These are phyloP conservation scores for Monoplex corrugatus DNA, from an alignment of 2,888 invertebrate genomes.

Conservation along the genomic window DNA sequence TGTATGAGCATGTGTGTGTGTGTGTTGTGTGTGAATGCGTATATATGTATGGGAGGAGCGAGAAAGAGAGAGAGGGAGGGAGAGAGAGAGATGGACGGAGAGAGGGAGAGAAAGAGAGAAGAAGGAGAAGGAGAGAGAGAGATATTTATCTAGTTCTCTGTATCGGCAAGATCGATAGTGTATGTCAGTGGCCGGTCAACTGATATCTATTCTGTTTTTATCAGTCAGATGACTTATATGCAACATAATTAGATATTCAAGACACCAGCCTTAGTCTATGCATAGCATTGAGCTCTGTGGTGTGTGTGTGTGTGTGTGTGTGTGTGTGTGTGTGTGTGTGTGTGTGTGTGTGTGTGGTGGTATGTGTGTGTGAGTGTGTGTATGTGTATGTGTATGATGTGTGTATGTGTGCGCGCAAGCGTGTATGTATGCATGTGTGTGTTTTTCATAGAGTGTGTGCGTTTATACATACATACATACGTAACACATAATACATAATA, in stretches of 20 bases:
- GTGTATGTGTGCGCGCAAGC: neutral
- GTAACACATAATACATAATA: no score
- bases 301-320: constrained; percentile 7
- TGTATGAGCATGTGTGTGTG: neutral
- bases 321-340: neutral
- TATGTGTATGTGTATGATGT: neutral
- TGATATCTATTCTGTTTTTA: no score
- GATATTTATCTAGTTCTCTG: no score
- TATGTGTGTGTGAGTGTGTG: neutral
- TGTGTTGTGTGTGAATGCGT: neutral
- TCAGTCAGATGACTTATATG: no score
- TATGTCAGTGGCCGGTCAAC: no score
- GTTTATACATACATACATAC: no score
- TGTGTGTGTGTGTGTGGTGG: neutral
- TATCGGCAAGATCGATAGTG: no score
- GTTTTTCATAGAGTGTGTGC: no score
- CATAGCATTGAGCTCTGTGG: no score
- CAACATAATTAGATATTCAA: no score
- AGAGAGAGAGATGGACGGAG: neutral
- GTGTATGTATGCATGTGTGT: neutral
- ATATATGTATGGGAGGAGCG: neutral
- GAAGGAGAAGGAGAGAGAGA: no score
- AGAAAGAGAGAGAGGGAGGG: neutral
- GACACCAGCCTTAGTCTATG: no score
- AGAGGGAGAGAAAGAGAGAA: neutral